These are phyloP conservation scores for Camponotus floridanus DNA, from an alignment of 1,140 invertebrate genomes.

Conservation along the genomic window DNA sequence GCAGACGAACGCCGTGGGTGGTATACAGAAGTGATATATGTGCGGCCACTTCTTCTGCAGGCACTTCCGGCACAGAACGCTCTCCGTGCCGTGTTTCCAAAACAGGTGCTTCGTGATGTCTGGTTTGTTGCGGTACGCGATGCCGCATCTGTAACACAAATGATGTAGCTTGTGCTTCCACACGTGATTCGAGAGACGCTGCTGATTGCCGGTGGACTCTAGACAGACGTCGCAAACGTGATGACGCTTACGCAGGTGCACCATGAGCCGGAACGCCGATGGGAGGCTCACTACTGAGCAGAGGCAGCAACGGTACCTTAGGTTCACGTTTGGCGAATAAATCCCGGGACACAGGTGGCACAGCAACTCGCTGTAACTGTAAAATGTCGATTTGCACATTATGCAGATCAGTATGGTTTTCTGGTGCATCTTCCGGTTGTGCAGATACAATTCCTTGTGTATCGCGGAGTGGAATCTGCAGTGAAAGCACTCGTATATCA, in stretches of 20 bases:
- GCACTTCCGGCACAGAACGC: slow-evolving; percentile 93
- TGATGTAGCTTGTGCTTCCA: slow-evolving; percentile 96
- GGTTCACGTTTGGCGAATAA: slow-evolving; percentile 89
- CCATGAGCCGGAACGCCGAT: slow-evolving; percentile 94
- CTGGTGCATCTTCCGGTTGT: slow-evolving; percentile 94
- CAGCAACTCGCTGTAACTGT: slow-evolving; percentile 93
- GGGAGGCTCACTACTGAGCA: slow-evolving; percentile 91
- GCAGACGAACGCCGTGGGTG: slow-evolving; percentile 91
- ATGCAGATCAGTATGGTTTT: slow-evolving; percentile 92
- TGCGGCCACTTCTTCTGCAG: slow-evolving; percentile 96
- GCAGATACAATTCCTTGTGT: slow-evolving; percentile 93
- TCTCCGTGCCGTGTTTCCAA: slow-evolving; percentile 96
- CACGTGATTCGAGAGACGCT: slow-evolving; percentile 93
- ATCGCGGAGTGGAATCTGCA: slow-evolving; percentile 91
- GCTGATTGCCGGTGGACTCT: slow-evolving; percentile 92
- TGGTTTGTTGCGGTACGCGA: slow-evolving; percentile 94
- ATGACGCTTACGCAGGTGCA: slow-evolving; percentile 93
- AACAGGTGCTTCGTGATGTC: slow-evolving; percentile 95
- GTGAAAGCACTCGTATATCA: slow-evolving; percentile 93
- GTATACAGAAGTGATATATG: slow-evolving; percentile 95
- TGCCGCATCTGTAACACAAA: slow-evolving; percentile 93
- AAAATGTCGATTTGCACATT: slow-evolving; percentile 95
- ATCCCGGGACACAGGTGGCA: slow-evolving; percentile 94
- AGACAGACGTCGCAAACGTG: slow-evolving; percentile 94
- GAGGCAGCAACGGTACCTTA: slow-evolving; percentile 91